Evolutionary conservation across 2,888 invertebrate genomes (phyloP).

Genomic region (Exocentrus adspersus): DNA sequence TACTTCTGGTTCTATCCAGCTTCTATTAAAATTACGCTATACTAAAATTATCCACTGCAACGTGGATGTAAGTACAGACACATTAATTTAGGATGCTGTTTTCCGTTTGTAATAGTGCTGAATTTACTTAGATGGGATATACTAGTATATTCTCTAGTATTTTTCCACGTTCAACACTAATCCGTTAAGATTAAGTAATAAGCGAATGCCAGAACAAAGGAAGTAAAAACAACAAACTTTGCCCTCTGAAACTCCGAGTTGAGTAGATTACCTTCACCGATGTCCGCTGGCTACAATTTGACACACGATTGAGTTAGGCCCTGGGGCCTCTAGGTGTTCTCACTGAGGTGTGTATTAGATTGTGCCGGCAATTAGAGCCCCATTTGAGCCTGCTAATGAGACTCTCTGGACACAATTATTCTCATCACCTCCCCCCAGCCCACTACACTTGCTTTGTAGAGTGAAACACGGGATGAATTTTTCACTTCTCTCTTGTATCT

Average conservation of each 20-base stretch:
- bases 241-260: neutral
- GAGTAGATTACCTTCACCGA: slow-evolving; percentile 15
- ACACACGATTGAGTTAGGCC: slow-evolving; percentile 6
- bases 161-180: too few species aligned
- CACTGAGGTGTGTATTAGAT: slow-evolving; percentile 59
- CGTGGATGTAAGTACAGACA: too few species aligned
- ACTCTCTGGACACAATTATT: slow-evolving; percentile 61
- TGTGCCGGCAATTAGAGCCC: slow-evolving; percentile 60
- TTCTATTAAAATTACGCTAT: too few species aligned
- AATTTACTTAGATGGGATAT: too few species aligned
- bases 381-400: slow-evolving; percentile 61
- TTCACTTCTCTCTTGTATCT: slow-evolving; percentile 34
- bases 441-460: slow-evolving; percentile 46
- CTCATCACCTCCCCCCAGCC: slow-evolving; percentile 53
- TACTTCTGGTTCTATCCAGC: too few species aligned
- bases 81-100: too few species aligned
- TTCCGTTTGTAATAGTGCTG: too few species aligned
- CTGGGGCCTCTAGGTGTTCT: slow-evolving; percentile 13
- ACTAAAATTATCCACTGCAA: too few species aligned
- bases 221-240: neutral
- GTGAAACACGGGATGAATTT: slow-evolving; percentile 28
- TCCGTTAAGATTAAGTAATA: neutral
- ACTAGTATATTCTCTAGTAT: too few species aligned
- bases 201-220: neutral
- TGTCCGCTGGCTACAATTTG: slow-evolving; percentile 22